Base-by-base conservation (phyloP, 2,113 vertebrate species). In the Larimichthys polyactis region DNA sequence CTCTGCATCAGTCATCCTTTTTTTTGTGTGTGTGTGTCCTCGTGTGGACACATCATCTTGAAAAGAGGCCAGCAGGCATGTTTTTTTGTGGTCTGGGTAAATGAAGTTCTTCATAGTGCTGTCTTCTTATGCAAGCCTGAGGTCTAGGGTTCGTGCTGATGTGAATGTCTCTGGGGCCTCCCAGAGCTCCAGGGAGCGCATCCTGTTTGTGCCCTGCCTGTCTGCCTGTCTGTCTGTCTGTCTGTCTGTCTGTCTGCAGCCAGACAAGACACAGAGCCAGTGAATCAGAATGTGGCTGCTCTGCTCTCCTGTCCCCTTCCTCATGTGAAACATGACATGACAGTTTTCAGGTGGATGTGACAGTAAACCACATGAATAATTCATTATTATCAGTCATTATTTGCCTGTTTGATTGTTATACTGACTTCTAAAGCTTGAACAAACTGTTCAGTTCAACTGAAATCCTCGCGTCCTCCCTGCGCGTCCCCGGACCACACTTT, bases 201-300 rank as follows among this genome's bases (percentile, higher is more conserved):
- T 95, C 93, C 93, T 94, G 93, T 94, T 92, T 91, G 90, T 72
- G 81, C 77, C 84, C 66, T 44, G 73, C 49, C 69, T 67, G 78
- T 27, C 79, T 75, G 82, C 55, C 49, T 70, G 62, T 27, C 69
- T 66, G 79, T 43, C 79, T 75, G 81, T 62, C 69, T 66, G 79
- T 43, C 79, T 75, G 81, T 62, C 49, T 64, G 60, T 36, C 71
- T 80, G 62, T 69, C 62, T 32, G 63, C n/a, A 11, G 67, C 73
- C 71, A 86, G 74, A 85, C 71, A 52, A 67, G 44, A 83, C 62
- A 43, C 68, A 22, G 10, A 73, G 40, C 58, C 36, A 40, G 7
- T 40, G 36, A 40, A 40, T 40, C 36, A 48, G 11, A 6, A 66
- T 52, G 51, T n/a, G 65, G 14, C 49, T 60, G 51, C 22, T 19